A percentile compares a stretch with the other conserved stretches of the same genome.
phyloP scores from a whole-genome alignment of 2,888 invertebrate genomes.

The Xylota sylvarum region DNA sequence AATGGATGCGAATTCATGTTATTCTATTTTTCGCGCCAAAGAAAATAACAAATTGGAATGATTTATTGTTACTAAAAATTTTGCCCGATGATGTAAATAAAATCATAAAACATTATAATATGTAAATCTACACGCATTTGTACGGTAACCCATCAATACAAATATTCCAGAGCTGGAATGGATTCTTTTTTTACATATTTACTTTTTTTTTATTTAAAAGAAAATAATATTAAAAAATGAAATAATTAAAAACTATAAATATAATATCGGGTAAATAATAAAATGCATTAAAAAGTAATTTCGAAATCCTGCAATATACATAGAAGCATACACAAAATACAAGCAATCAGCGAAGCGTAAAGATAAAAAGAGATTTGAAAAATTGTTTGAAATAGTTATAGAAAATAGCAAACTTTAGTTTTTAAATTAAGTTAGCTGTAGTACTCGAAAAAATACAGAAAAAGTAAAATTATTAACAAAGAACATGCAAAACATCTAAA shows the following conservation, averaged over 20 bases:
- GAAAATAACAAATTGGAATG: too few relatives aligned
- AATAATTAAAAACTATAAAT: conserved; percentile 2
- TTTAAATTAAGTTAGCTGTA: conserved; percentile 10
- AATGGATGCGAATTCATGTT: too few relatives aligned
- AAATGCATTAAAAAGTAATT: conserved; percentile 39
- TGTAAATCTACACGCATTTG: too few relatives aligned
- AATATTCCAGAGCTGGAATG: conserved; percentile 43
- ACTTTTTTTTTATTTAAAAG: background rate
- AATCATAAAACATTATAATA: too few relatives aligned
- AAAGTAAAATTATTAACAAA: background rate
- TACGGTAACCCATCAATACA: conserved; percentile 39
- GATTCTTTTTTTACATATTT: background rate
- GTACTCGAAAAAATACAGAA: background rate
- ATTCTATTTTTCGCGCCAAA: too few relatives aligned
- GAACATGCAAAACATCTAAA: conserved; percentile 48
- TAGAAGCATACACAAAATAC: conserved; percentile 65
- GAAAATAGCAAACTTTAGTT: conserved; percentile 5
- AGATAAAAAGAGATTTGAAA: conserved; percentile 15
- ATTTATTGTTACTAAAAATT: too few relatives aligned
- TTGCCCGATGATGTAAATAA: too few relatives aligned
- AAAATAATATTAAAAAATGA: conserved; percentile 16
- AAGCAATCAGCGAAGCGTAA: conserved; percentile 70
- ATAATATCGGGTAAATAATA: conserved; percentile 27
- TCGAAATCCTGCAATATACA: conserved; percentile 30
- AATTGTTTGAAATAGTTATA: background rate